Conservation (phyloP, 2,888 invertebrate genomes). For the Tricholauxania praeusta region DNA sequence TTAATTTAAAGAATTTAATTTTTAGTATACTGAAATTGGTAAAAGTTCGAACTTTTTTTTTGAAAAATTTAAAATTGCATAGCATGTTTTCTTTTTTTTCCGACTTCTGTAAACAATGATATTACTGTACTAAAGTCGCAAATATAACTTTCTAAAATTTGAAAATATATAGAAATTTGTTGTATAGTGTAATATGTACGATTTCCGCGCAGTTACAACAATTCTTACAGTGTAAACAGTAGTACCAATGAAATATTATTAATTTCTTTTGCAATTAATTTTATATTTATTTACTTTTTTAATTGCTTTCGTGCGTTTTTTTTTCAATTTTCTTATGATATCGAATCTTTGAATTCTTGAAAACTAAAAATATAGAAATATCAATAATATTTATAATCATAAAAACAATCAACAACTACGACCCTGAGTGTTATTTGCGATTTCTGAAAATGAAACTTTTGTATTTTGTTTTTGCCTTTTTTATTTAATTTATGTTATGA, state of each 20-base stretch:
- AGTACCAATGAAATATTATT: slow-evolving; percentile 33
- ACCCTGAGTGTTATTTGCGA: slow-evolving; percentile 6
- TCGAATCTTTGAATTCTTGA: slow-evolving; percentile 12
- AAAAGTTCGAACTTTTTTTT: too few species aligned
- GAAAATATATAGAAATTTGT: too few species aligned
- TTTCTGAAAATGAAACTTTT: slow-evolving; percentile 23
- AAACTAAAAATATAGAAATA: slow-evolving; percentile 1
- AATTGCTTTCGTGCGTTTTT: neutral
- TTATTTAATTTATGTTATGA: slow-evolving; percentile 3
- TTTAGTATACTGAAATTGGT: too few species aligned
- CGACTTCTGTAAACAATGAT: too few species aligned
- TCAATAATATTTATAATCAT: neutral
- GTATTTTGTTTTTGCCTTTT: neutral
- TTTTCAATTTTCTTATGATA: neutral
- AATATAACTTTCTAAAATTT: too few species aligned
- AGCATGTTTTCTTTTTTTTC: too few species aligned
- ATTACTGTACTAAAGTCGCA: too few species aligned
- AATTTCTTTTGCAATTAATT: slow-evolving; percentile 12
- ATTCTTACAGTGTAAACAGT: neutral
- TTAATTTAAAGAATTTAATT: too few species aligned
- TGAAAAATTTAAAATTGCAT: too few species aligned
- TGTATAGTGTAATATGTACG: neutral
- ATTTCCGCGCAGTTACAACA: slow-evolving; percentile 10
- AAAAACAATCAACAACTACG: neutral
- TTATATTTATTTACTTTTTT: slow-evolving; percentile 39